Base-by-base conservation (phyloP, 1,140 invertebrate genomes). In the Zophobas atratus region DNA sequence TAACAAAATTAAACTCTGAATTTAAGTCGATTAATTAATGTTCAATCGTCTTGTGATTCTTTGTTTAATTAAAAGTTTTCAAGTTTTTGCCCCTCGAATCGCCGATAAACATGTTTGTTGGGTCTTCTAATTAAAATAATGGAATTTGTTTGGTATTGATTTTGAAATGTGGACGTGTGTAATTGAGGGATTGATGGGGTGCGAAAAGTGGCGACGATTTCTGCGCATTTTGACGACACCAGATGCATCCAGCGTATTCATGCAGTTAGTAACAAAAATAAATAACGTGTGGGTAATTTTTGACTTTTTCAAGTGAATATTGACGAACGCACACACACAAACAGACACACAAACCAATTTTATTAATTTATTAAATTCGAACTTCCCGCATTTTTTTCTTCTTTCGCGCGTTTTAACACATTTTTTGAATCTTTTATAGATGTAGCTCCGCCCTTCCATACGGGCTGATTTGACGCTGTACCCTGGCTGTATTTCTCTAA, bases 91-190 rank as follows among this genome's bases (percentile, higher is more conserved):
- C 6, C 41, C 43, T 43, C 39, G 60, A 67, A 67, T 67, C 38
- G 60, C 20, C 43, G 60, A 67, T 67, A 67, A 67, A 67, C 60
- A 67, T 67, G 60, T 67, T 67, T 67, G 39, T 41, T 43, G 60
- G 60, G 33, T 67, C 60, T 67, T 67, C 39, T 67, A 67, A 67
- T 67, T 67, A 67, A 67, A 67, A 67, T 67, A 67, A 67, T 67
- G 60, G 60, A 67, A 43, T 67, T 67, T 67, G 38, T 41, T 67
- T 41, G 39, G 38, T 67, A 67, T 67, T 67, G 60, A 67, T 67
- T 67, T 67, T 67, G 39, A 67, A 67, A 46, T 43, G 60, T 43
- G 36, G 60, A 67, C 39, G 60, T 41, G 39, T 43, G 38, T 67
- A 67, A 67, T 67, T 67, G 60, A 67, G n/a, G 60, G 60, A 67